Evolutionary conservation across 1,140 invertebrate species (phyloP).

Genomic region (Ips nitidus): DNA sequence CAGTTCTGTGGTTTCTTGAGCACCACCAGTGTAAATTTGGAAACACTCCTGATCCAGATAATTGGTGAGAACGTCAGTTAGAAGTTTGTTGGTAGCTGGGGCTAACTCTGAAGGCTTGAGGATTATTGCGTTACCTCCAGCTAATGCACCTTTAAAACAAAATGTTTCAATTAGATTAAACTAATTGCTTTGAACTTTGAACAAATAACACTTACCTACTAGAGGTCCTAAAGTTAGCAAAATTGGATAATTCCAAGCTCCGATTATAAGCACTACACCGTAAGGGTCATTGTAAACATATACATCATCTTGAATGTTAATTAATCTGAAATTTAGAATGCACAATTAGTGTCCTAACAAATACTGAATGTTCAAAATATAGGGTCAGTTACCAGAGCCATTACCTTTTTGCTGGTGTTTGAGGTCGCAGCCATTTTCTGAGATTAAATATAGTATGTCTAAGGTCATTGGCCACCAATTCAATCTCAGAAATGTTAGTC

Average conservation of each 20-base stretch:
- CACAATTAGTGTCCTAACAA: too few species aligned
- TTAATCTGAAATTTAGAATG: slow-evolving; percentile 49
- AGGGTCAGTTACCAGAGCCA: neutral
- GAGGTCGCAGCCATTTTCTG: slow-evolving; percentile 67
- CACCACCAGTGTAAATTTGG: slow-evolving; percentile 71
- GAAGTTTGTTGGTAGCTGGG: slow-evolving; percentile 67
- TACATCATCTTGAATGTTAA: slow-evolving; percentile 71
- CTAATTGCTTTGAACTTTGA: neutral
- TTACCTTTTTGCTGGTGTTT: slow-evolving; percentile 64
- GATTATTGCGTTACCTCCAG: slow-evolving; percentile 85
- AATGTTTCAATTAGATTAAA: neutral
- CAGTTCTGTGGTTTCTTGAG: slow-evolving; percentile 81
- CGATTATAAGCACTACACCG: slow-evolving; percentile 85
- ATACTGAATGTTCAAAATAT: neutral
- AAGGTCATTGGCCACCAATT: slow-evolving; percentile 70
- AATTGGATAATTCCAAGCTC: slow-evolving; percentile 52
- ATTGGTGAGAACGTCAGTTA: slow-evolving; percentile 81
- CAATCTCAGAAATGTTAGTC: slow-evolving; percentile 66
- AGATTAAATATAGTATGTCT: slow-evolving; percentile 64
- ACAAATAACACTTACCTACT: slow-evolving; percentile 30
- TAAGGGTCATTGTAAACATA: slow-evolving; percentile 80
- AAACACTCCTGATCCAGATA: slow-evolving; percentile 76
- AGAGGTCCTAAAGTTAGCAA: slow-evolving; percentile 39
- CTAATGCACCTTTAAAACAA: slow-evolving; percentile 42
- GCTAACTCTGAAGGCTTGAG: slow-evolving; percentile 94